Base-by-base conservation (phyloP, 2,888 invertebrate genomes). In the Standfussiana lucernea region DNA sequence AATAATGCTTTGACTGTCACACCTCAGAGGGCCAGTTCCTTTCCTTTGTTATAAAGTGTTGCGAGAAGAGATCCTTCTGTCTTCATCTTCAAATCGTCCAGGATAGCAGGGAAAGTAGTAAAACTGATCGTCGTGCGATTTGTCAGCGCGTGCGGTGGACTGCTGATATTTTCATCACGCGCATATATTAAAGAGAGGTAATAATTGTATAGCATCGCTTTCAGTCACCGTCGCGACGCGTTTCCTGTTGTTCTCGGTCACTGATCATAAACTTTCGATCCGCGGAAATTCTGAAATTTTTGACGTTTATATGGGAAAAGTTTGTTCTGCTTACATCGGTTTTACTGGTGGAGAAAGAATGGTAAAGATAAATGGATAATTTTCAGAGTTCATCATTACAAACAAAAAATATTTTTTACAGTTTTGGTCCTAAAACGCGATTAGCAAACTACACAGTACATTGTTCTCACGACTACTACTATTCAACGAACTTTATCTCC, bases 121-220 rank as follows among this genome's bases (percentile, higher is more conserved):
- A 82, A 87, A 88, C 78, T 85, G 82, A 76, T 80, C 72, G 62
- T 65, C 35, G 37, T 69, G 71, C 45, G 71, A 85, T 80, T 89
- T 89, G 75, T 89, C 89, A 81, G 74, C 79, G 84, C 69, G 75
- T 74, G 82, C 66, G 50, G 69, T 56, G 40, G 67, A 71, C 74
- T 66, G 76, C 68, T 61, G 85, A 82, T 83, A 77, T 84, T 84
- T 80, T 80, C 69, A 80, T 83, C 75, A 64, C 75, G 72, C 72
- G 80, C 70, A 65, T 74, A 71, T 70, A 75, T 72, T 75, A 62
- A 11, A 64, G 45, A 24, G 74, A 37, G 47, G 72, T 72, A 47
- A 40, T 53, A 64, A 64, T 59, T n/a, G 65, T 35, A 68, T 32
- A 28, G 65, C 13, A 10, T 28, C 24, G 66, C 75, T 40, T 40